Evolutionary conservation across 2,797 vertebrate genomes (phyloP), one percentile per base, ranked within the genome.

Genomic region (Heliangelus exortis): DNA sequence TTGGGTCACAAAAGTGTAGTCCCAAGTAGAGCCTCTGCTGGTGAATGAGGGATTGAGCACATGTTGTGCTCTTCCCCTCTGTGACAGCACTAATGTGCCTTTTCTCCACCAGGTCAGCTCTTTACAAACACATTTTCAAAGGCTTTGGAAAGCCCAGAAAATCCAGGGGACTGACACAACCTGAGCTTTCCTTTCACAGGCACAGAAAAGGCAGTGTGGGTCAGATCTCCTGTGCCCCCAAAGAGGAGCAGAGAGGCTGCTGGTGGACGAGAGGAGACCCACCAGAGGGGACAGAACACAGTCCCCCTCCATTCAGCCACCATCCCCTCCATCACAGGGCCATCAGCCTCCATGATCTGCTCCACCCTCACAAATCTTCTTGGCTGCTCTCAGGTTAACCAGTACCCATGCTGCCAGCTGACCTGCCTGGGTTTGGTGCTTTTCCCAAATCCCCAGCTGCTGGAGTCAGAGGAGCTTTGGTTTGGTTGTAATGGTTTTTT

Each of bases 141-240:
- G 12, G 17, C 36, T 21, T 84, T 3, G 0, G 31, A 91, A 89
- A 87, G 10, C n/a, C 26, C 34, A 71, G 31, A 63, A 65, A 47
- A 68, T 21, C 8, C 15, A 7, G 22, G 41, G 34, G 58, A 54
- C 22, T 36, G 20, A 21, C 58, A 78, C 28, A 50, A 23, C 20
- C 1, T 26, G 47, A 68, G 8, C 22, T 90, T 53, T 36, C 20
- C 22, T 90, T 53, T 36, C 20, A 7, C 10, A 25, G 3, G 14
- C 51, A 43, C 51, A n/a, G 33, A 68, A 61, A 36, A 66, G 4
- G 4, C 1, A 29, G 3, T 7, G 5, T 1, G 0, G 53, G 22
- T 19, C 7, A 22, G 2, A 22, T 53, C 20, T 82, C n/a, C 36
- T 28, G 7, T 50, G 26, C 2, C 23, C 20, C 2, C 1, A 7